A percentile compares a stretch with the other conserved stretches of the same genome.
phyloP scores from a whole-genome alignment of 2,888 invertebrate genomes.

The Oxytorus armatus region DNA sequence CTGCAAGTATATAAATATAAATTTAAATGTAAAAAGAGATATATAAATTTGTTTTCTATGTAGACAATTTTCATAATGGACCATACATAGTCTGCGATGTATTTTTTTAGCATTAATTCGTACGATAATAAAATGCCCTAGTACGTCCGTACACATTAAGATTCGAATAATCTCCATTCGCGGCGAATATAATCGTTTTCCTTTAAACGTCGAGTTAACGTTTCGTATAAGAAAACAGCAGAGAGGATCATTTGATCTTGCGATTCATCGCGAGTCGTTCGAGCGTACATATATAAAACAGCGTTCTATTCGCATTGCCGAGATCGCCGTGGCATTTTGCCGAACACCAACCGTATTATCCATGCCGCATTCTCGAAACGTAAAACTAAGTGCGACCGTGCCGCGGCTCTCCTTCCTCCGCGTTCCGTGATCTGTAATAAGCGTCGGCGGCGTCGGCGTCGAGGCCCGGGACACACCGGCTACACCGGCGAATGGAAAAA shows the following conservation, averaged over 20 bases:
- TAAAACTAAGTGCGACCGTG: conserved; percentile 79
- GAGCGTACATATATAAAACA: conserved; percentile 52
- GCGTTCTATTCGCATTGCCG: conserved; percentile 53
- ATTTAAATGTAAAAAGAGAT: too few species aligned
- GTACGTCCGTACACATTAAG: too few species aligned
- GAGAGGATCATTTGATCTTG: conserved; percentile 35
- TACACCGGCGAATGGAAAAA: conserved; percentile 77
- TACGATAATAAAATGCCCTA: too few species aligned
- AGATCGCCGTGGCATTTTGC: conserved; percentile 67
- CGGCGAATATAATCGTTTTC: too few species aligned
- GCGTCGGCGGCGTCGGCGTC: conserved; percentile 65
- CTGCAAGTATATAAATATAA: too few species aligned
- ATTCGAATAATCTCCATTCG: too few species aligned
- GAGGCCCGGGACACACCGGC: conserved; percentile 69
- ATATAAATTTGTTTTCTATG: too few species aligned
- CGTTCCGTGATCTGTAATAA: background rate
- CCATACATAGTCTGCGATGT: too few species aligned
- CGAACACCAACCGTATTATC: conserved; percentile 76
- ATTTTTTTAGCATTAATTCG: too few species aligned
- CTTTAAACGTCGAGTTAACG: conserved; percentile 11
- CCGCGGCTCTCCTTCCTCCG: conserved; percentile 38
- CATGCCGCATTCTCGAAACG: conserved; percentile 81
- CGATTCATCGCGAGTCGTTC: conserved; percentile 28
- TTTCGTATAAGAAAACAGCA: conserved; percentile 22
- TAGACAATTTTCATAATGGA: too few species aligned